These are phyloP conservation scores for Bos taurus DNA, from an alignment of 2,113 vertebrate genomes.

Conservation along the genomic window ARS-UCD2.0 NC_037357.1:46411501-46412000, in stretches of 20 bases:
- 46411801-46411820: not conserved
- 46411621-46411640: not conserved
- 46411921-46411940: not conserved
- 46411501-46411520: not conserved
- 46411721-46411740: not conserved
- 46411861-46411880: not conserved
- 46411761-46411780: not conserved
- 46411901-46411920: not conserved
- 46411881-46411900: not conserved
- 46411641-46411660: not conserved
- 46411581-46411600: not conserved
- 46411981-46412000: too few relatives aligned
- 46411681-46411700: not conserved
- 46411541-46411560: not conserved
- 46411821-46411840: not conserved
- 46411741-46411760: slow-evolving; percentile 14
- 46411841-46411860: not conserved
- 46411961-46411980: not conserved
- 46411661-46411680: not conserved
- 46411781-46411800: not conserved
- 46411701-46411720: not conserved
- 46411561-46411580: not conserved
- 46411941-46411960: not conserved
- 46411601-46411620: not conserved
- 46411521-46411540: not conserved